Base-by-base conservation (phyloP, 1,140 invertebrate genomes). In the Bombus fervidus region DNA sequence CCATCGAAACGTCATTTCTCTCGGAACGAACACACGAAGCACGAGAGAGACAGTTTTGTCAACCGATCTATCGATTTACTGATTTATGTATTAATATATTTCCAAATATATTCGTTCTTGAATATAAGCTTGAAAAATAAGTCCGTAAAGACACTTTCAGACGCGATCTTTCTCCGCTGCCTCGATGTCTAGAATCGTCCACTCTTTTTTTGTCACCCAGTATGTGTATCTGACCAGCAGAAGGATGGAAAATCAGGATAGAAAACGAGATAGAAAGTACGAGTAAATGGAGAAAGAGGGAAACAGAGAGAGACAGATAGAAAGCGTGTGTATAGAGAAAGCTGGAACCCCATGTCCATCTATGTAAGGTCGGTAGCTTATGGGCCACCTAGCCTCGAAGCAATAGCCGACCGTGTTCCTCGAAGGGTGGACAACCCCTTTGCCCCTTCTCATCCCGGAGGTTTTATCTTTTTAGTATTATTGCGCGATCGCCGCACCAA, bases 391-490 rank as follows among this genome's bases (percentile, higher is more conserved):
- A 92, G 88, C 90, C 89, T 93, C 89, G 82, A 86, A 93, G 91
- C 91, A 93, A 93, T 94, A 92, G 92, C 87, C 88, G 80, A 86
- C 85, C 86, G 86, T 89, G 90, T 91, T 90, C 84, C 86, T 89
- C 91, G 91, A 91, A 92, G 93, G 93, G 93, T 92, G 93, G 92
- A 92, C 90, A 86, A 59, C 80, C 81, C 73, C 37, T 41, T 81
- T 68, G 57, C 66, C 81, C 53, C 79, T 73, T 74, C 81, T 79
- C 78, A n/a, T 68, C 92, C 90, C 91, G 76, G 86, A 92, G 92
- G 91, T 93, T 94, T 95, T 94, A 95, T 95, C 94, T 94, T 95
- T 95, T 95, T 95, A 95, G 94, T 95, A 94, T 94, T 94, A 95
- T 95, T 95, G 94, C 94, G 89, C 88, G 92, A 93, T 93, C 91